Evolutionary conservation across 2,797 vertebrate species (phyloP), one percentile per base, ranked within the genome.

Genomic region (Pyrocephalus nanus): DNA sequence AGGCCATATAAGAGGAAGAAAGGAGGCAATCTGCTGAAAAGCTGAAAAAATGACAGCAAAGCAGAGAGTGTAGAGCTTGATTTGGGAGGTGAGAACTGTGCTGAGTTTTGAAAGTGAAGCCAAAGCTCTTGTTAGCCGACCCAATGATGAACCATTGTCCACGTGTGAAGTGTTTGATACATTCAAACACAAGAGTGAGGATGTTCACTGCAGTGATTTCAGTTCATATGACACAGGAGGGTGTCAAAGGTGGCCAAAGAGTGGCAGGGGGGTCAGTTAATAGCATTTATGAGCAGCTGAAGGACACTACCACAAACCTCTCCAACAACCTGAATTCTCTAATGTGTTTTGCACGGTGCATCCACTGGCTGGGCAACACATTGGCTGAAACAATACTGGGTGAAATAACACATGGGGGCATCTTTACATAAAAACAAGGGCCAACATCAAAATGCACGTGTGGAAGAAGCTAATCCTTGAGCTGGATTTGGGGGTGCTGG

Each of bases 121-220:
- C 65, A 72, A 71, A 83, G 34, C 15, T 62, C n/a, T 30, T 32
- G 23, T 14, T 34, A 75, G 5, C 23, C 47, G 21, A 86, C 7
- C 3, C 3, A 29, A 15, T 15, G 42, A 42, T 30, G 29, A 88
- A 51, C 45, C 36, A 48, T 29, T 32, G 67, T 27, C 10, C 34
- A 19, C 0, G 8, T 29, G 34, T 17, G 38, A 70, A 38, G 25
- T 10, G 72, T 40, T 21, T 30, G 18, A 42, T 53, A 25, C 0
- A 2, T 25, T 12, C 50, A 73, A 75, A 65, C 8, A 40, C 30
- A 54, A 0, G 8, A 72, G 29, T 4, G 9, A 90, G 57, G 53
- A 60, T 67, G 2, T 29, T 55, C 40, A 32, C 18, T 36, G 17
- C 4, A 71, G 11, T 34, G 19, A 54, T 54, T 82, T 57, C 67